These are phyloP conservation scores for Andrena cerasifolii DNA, from an alignment of 1,140 invertebrate species.

Conservation along the genomic window DNA sequence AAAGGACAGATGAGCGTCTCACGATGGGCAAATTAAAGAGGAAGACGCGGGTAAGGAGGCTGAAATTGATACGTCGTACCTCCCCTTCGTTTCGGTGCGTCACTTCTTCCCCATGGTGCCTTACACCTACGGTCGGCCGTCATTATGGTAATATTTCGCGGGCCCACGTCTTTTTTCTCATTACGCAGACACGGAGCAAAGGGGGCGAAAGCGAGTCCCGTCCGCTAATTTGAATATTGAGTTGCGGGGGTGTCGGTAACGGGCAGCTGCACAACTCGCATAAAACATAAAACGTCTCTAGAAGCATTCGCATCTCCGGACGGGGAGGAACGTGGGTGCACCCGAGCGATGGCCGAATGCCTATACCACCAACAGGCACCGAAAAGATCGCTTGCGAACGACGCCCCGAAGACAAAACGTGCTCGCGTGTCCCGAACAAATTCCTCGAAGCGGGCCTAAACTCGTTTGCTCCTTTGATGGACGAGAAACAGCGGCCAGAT, in stretches of 20 bases:
- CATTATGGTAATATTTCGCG: slow-evolving; percentile 70
- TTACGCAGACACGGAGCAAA: slow-evolving; percentile 52
- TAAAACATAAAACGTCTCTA: slow-evolving; percentile 78
- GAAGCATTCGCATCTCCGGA: slow-evolving; percentile 66
- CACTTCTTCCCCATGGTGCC: slow-evolving; percentile 6
- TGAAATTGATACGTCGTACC: slow-evolving; percentile 39
- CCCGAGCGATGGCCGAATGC: slow-evolving; percentile 34
- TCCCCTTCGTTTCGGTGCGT: slow-evolving; percentile 1
- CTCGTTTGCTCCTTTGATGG: slow-evolving; percentile 48
- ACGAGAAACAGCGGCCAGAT: slow-evolving; percentile 49
- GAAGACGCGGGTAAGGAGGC: background rate
- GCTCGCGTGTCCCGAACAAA: slow-evolving; percentile 61
- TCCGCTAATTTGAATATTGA: slow-evolving; percentile 80
- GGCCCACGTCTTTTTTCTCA: slow-evolving; percentile 63
- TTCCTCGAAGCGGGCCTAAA: slow-evolving; percentile 54
- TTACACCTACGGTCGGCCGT: slow-evolving; percentile 55
- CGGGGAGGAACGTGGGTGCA: slow-evolving; percentile 66
- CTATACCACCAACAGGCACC: slow-evolving; percentile 31
- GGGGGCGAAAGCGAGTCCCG: slow-evolving; percentile 52
- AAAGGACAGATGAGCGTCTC: too few species aligned
- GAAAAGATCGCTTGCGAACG: slow-evolving; percentile 61
- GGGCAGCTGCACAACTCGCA: slow-evolving; percentile 76
- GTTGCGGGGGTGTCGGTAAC: slow-evolving; percentile 78
- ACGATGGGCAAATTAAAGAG: background rate
- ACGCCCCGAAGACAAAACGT: slow-evolving; percentile 68